Base-by-base conservation (phyloP, 2,888 invertebrate species). In the Tanypteryx hageni region DNA sequence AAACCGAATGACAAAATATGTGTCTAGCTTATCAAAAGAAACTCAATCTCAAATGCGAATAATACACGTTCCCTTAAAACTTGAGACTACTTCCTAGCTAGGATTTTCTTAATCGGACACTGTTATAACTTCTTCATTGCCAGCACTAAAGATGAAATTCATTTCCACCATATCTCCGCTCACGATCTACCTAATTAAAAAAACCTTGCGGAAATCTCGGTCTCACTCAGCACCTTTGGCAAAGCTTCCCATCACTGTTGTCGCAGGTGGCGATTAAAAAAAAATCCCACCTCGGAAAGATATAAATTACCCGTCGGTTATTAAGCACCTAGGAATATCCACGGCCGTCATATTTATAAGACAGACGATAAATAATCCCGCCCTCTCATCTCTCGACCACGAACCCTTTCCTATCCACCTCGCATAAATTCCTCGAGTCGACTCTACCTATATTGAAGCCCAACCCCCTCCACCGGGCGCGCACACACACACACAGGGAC, bases 291-390 rank as follows among this genome's bases (percentile, higher is more conserved):
- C 31, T 11, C 13, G 7, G 27, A 14, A 83, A 56, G 57, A 44
- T 44, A 86, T 86, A 86, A 18, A 86, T 86, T 89, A 64, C 89
- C 13, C 44, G 14, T 68, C 64, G 44, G 64, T n/a, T 89, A 89
- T 68, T 89, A 68, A 89, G 89, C 8, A 31, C 89, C 61, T 64
- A 61, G 64, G 44, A 61, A 89, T 64, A 89, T 89, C 89, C 89
- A n/a, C 89, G 31, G 59, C 85, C 89, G 89, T 64, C 61, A 59
- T 18, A 18, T 61, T 68, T 44, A 44, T 56, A n/a, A 22, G 44
- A 27, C 89, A 11, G 89, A 16, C 68, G 56, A 89, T 89, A 89
- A 89, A 89, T 89, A 89, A 89, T 59, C 86, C 27, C 59, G 8
- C 86, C 13, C 86, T 16, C 31, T 44, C 44, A 44, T 44, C 44